These are phyloP conservation scores for Schizaphis graminum DNA, from an alignment of 2,888 invertebrate species.

Conservation along the genomic window DNA sequence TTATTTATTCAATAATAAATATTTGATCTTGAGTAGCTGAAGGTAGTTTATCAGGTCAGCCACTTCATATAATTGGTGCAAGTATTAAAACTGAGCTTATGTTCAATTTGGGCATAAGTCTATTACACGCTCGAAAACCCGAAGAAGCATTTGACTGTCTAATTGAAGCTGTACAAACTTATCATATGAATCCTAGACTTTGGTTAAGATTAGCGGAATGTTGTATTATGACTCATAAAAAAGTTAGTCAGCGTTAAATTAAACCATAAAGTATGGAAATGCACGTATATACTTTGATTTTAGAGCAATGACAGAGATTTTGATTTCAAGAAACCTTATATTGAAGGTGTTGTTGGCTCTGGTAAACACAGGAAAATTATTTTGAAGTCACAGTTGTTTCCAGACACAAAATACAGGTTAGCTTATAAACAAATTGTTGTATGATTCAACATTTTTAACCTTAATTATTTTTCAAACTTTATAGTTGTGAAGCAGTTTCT, in stretches of 20 bases:
- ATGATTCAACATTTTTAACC: not conserved
- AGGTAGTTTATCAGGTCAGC: slow-evolving; percentile 71
- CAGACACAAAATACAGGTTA: slow-evolving; percentile 74
- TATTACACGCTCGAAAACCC: slow-evolving; percentile 85
- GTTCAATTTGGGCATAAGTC: slow-evolving; percentile 87
- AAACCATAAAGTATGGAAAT: not conserved
- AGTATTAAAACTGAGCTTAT: slow-evolving; percentile 78
- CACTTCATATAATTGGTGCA: slow-evolving; percentile 77
- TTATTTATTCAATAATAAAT: slow-evolving; percentile 19
- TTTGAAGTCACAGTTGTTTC: slow-evolving; percentile 72
- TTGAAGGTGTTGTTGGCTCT: slow-evolving; percentile 74
- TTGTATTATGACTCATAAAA: slow-evolving; percentile 81
- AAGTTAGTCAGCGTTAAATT: slow-evolving; percentile 71
- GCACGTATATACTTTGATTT: slow-evolving; percentile 67
- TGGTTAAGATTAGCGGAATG: slow-evolving; percentile 96
- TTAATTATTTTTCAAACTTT: slow-evolving; percentile 65
- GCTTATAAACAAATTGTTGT: not conserved
- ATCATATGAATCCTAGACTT: slow-evolving; percentile 88
- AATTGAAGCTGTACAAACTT: slow-evolving; percentile 86
- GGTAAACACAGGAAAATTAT: slow-evolving; percentile 77
- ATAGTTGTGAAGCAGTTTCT: slow-evolving; percentile 78
- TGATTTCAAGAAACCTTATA: slow-evolving; percentile 74
- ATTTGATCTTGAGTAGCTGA: not conserved
- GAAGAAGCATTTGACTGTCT: slow-evolving; percentile 92
- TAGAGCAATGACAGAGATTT: slow-evolving; percentile 78